A percentile compares a stretch with the other conserved stretches of the same genome.
Evolutionary conservation across 53 echinoderm and acorn worm genomes (phyloP).

Genomic region (Glandiceps talaboti): DNA sequence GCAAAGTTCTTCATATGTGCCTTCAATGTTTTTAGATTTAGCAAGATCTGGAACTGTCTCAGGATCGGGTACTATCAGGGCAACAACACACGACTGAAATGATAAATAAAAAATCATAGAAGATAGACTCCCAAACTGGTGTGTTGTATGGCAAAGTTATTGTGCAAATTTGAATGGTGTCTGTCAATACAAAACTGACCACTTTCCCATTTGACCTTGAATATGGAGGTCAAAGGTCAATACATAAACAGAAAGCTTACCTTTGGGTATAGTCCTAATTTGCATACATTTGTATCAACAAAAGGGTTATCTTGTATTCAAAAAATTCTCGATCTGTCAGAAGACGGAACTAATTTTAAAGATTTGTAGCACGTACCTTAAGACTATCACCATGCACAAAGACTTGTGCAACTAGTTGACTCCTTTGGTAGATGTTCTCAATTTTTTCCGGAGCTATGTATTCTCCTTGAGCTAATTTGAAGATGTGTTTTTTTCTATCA

Average conservation of each 20-base stretch:
- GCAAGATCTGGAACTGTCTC: slow-evolving; percentile 44
- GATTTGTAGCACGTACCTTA: slow-evolving; percentile 64
- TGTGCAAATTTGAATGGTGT: too few species aligned
- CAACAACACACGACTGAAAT: slow-evolving; percentile 55
- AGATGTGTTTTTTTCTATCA: slow-evolving; percentile 93
- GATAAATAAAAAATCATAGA: neutral
- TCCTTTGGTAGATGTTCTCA: slow-evolving; percentile 57
- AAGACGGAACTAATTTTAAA: too few species aligned
- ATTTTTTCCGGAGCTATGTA: slow-evolving; percentile 86
- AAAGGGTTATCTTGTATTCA: too few species aligned
- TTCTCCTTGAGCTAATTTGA: slow-evolving; percentile 92
- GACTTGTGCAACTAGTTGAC: slow-evolving; percentile 57
- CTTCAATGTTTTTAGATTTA: slow-evolving; percentile 26
- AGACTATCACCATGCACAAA: slow-evolving; percentile 84
- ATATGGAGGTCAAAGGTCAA: too few species aligned
- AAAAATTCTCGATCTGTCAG: too few species aligned
- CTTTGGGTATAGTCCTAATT: too few species aligned
- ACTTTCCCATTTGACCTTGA: too few species aligned
- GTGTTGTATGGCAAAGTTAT: too few species aligned
- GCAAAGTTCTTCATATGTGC: slow-evolving; percentile 54
- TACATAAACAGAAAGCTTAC: too few species aligned
- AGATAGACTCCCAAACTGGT: too few species aligned
- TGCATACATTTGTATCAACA: too few species aligned
- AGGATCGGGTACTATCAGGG: slow-evolving; percentile 47
- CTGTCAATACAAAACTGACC: too few species aligned